These are phyloP conservation scores for Clamator glandarius DNA, from an alignment of 2,797 vertebrate species.

Conservation along the genomic window DNA sequence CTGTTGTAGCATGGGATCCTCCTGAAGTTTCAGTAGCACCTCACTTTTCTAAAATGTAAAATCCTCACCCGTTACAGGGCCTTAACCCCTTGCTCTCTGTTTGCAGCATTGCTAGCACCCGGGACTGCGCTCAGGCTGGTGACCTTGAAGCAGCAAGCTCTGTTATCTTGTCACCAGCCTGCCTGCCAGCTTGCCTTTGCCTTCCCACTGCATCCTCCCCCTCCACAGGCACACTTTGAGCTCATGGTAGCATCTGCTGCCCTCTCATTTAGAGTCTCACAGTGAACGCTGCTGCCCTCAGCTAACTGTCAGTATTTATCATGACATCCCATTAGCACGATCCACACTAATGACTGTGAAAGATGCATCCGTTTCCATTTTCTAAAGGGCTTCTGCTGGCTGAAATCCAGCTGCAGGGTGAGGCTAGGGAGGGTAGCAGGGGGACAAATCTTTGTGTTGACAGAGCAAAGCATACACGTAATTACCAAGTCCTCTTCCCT, in stretches of 20 bases:
- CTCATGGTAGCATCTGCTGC: constrained; percentile 44
- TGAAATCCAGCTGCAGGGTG: constrained; percentile 30
- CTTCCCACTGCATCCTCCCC: neutral
- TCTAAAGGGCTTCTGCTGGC: constrained; percentile 51
- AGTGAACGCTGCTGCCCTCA: constrained; percentile 38
- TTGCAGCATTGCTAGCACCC: neutral
- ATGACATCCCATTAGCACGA: constrained; percentile 61
- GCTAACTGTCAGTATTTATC: constrained; percentile 61
- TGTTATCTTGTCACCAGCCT: neutral
- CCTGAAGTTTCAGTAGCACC: neutral
- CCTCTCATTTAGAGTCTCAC: constrained; percentile 35
- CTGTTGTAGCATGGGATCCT: neutral
- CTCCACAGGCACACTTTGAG: neutral
- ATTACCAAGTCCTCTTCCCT: constrained; percentile 7
- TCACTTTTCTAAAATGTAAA: neutral
- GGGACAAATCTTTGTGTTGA: constrained; percentile 16
- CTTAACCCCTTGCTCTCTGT: rapidly evolving
- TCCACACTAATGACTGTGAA: constrained; percentile 54
- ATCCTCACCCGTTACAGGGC: neutral
- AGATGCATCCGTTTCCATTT: constrained; percentile 43
- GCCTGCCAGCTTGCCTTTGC: neutral
- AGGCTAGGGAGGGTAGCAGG: neutral
- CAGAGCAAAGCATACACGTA: neutral
- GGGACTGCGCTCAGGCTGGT: neutral
- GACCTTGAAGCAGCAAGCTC: constrained; percentile 27